Conservation (phyloP, 2,113 vertebrate species). For the Choloepus hoffmanni region DNA sequence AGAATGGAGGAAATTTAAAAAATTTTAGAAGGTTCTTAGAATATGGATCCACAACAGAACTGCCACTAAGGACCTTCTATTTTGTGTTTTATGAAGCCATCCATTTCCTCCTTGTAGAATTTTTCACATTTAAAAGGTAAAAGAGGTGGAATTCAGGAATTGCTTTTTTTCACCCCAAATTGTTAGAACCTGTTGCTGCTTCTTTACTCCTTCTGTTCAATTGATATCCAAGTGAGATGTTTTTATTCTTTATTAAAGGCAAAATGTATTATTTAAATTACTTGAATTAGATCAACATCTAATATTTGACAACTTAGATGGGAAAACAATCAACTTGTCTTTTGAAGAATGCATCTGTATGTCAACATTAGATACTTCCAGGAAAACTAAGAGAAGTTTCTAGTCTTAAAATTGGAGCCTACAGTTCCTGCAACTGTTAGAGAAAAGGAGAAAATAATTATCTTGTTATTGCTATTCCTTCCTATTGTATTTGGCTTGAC, state of each 20-base stretch:
- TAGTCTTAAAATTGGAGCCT: background rate
- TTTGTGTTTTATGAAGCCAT: background rate
- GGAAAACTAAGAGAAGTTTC: background rate
- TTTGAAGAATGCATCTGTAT: background rate
- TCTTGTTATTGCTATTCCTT: background rate
- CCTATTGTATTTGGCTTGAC: background rate
- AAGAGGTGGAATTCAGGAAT: background rate
- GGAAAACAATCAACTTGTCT: background rate
- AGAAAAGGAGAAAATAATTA: background rate
- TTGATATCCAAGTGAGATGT: background rate
- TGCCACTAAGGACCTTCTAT: background rate
- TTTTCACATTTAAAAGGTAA: background rate
- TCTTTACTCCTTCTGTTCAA: background rate
- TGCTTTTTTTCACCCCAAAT: background rate
- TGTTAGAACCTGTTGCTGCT: background rate
- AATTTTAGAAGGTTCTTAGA: background rate
- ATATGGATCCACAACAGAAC: background rate
- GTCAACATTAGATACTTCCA: background rate
- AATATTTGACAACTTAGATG: background rate
- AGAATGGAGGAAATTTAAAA: background rate
- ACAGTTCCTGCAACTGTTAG: background rate
- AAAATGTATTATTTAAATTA: background rate
- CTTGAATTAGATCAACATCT: background rate
- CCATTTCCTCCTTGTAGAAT: background rate
- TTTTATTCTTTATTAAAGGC: background rate